phyloP scores from a whole-genome alignment of 1,140 invertebrate genomes.

The Lucilia sericata region DNA sequence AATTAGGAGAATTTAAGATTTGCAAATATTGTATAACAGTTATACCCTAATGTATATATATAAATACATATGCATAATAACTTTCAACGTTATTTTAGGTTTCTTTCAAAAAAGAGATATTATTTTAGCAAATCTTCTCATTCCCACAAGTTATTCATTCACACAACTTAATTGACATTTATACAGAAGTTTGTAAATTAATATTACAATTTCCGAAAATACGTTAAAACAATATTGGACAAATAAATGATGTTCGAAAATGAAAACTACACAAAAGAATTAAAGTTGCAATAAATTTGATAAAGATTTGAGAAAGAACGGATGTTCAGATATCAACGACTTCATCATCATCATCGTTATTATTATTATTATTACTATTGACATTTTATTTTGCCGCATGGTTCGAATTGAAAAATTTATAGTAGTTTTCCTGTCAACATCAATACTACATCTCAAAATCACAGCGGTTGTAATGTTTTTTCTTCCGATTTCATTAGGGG shows the following conservation, averaged over 20 bases:
- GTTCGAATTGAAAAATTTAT: slow-evolving; percentile 38
- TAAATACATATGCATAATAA: too few relatives aligned
- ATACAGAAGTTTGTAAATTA: background rate
- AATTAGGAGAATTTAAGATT: too few relatives aligned
- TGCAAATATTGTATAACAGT: too few relatives aligned
- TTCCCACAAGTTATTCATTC: background rate
- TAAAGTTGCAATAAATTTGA: background rate
- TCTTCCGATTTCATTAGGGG: slow-evolving; percentile 42
- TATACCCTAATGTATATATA: too few relatives aligned
- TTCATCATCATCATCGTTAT: background rate
- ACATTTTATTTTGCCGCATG: slow-evolving; percentile 17
- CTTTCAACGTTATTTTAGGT: too few relatives aligned
- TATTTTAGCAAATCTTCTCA: too few relatives aligned
- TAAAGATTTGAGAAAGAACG: background rate
- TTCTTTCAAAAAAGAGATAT: too few relatives aligned
- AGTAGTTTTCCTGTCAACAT: slow-evolving; percentile 22
- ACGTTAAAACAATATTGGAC: background rate
- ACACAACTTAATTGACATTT: too few relatives aligned
- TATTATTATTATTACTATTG: background rate
- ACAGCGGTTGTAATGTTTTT: slow-evolving; percentile 39
- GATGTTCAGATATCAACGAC: background rate
- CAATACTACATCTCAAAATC: slow-evolving; percentile 37
- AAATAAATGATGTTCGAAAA: background rate
- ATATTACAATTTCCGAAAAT: background rate
- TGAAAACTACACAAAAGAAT: background rate